Evolutionary conservation across 2,113 vertebrate species (phyloP).

Genomic region (Alethe diademata): DNA sequence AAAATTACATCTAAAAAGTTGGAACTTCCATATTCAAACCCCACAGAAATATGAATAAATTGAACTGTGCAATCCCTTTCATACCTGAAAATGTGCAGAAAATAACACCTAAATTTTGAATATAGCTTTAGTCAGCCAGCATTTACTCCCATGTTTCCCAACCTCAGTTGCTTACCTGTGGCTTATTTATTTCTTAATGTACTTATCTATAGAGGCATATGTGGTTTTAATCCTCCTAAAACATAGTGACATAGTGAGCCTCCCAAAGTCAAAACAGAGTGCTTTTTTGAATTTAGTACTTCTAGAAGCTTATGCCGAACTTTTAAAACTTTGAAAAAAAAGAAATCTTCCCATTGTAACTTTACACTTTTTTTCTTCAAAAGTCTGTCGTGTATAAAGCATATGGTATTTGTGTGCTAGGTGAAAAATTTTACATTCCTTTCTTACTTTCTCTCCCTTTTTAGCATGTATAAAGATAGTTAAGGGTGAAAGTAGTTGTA

Average conservation of each 20-base stretch:
- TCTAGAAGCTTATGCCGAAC: background rate
- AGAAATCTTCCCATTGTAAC: background rate
- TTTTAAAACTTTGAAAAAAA: background rate
- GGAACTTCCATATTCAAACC: background rate
- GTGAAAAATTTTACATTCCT: background rate
- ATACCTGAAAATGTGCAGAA: background rate
- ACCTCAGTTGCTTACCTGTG: background rate
- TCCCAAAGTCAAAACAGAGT: background rate
- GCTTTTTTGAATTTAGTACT: background rate
- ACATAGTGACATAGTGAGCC: background rate
- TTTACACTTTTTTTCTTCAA: background rate
- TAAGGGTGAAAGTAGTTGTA: background rate
- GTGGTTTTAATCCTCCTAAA: background rate
- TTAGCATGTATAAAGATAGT: background rate
- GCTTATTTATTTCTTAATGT: background rate
- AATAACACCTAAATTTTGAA: background rate
- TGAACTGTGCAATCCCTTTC: background rate
- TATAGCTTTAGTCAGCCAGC: background rate
- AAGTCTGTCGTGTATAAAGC: background rate
- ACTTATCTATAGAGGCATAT: background rate
- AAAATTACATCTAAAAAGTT: background rate
- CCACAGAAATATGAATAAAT: background rate
- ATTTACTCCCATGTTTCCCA: background rate
- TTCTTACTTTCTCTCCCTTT: background rate
- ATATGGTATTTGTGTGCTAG: background rate